phyloP scores from a whole-genome alignment of 2,113 vertebrate genomes.

The Capreolus pygargus region DNA sequence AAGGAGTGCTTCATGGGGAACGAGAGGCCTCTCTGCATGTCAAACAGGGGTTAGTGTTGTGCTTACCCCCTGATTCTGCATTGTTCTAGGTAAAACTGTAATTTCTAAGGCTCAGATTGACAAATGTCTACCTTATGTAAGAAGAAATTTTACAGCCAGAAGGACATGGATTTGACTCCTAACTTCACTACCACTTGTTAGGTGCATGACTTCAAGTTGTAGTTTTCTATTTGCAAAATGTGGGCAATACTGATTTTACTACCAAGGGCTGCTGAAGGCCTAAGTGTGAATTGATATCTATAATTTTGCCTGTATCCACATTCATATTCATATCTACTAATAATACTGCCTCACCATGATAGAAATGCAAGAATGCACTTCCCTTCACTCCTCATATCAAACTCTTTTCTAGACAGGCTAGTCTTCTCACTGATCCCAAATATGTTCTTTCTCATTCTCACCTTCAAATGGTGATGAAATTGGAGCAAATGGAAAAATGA shows the following conservation, averaged over 20 bases:
- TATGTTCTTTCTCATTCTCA: background rate
- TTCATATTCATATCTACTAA: background rate
- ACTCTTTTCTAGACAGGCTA: background rate
- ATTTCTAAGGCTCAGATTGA: background rate
- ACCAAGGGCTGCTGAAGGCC: background rate
- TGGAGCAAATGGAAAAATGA: background rate
- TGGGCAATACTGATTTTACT: background rate
- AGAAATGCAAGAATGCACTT: background rate
- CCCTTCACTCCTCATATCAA: background rate
- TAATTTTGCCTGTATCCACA: background rate
- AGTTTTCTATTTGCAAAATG: background rate
- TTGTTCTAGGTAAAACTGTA: background rate
- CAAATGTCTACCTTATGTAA: background rate
- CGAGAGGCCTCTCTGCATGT: background rate
- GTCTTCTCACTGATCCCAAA: background rate
- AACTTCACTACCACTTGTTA: background rate
- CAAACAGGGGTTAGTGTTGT: background rate
- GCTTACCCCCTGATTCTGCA: background rate
- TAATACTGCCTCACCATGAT: background rate
- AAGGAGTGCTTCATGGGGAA: background rate
- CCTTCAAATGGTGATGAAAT: background rate
- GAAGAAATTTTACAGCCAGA: background rate
- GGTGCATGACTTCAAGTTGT: background rate
- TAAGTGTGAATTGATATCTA: background rate
- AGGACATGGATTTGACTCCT: background rate